Percentiles rank a stretch among this genome's conserved stretches.
Evolutionary conservation across 2,797 vertebrate genomes (phyloP).

Genomic region (Malurus leucopterus): DNA sequence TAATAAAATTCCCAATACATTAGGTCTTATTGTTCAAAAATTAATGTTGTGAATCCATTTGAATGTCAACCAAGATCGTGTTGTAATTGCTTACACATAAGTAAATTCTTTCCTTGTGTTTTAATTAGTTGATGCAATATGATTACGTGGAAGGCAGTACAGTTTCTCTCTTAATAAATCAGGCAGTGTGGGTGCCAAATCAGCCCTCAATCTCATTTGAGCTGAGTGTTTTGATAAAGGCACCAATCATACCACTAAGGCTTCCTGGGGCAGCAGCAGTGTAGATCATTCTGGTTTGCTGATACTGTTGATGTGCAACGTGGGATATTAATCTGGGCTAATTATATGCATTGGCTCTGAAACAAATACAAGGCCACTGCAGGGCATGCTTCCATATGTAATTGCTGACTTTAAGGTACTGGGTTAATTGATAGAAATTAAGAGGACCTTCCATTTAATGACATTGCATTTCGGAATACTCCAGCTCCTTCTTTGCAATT

Average conservation of each 20-base stretch:
- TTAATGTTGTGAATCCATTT: slow-evolving; percentile 71
- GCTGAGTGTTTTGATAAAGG: slow-evolving; percentile 67
- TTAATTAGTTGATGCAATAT: slow-evolving; percentile 80
- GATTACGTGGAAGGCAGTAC: slow-evolving; percentile 72
- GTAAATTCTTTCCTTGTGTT: slow-evolving; percentile 71
- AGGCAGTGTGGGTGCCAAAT: slow-evolving; percentile 74
- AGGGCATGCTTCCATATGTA: slow-evolving; percentile 64
- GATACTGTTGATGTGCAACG: slow-evolving; percentile 85
- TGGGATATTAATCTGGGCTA: slow-evolving; percentile 90
- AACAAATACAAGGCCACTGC: slow-evolving; percentile 70
- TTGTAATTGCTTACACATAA: slow-evolving; percentile 72
- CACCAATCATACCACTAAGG: slow-evolving; percentile 38
- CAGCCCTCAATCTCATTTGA: slow-evolving; percentile 63
- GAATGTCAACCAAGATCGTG: slow-evolving; percentile 68
- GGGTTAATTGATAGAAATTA: slow-evolving; percentile 73
- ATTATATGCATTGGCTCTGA: slow-evolving; percentile 82
- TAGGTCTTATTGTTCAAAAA: slow-evolving; percentile 68
- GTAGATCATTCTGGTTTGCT: slow-evolving; percentile 73
- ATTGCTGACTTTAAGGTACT: slow-evolving; percentile 71
- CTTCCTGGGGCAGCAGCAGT: slow-evolving; percentile 66
- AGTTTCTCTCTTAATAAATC: slow-evolving; percentile 71
- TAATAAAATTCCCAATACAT: slow-evolving; percentile 44
- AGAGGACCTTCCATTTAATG: slow-evolving; percentile 57
- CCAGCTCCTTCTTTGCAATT: neutral
- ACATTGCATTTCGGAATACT: slow-evolving; percentile 37